Conservation (phyloP, 2,797 vertebrate genomes). For the Platalea minor region DNA sequence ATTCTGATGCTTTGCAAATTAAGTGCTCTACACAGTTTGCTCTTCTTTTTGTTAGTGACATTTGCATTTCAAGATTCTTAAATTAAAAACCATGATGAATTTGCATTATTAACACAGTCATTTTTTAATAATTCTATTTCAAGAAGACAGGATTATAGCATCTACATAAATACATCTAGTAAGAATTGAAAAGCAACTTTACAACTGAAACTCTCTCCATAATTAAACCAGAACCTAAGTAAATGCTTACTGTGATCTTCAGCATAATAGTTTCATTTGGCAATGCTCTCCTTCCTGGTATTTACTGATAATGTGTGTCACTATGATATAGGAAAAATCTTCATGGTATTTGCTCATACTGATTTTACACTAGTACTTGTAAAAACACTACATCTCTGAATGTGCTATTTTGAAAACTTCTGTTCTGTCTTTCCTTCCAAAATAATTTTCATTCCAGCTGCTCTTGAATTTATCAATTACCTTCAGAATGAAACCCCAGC, state of each 20-base stretch:
- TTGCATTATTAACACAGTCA: not conserved
- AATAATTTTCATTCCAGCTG: not conserved
- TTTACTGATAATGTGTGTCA: not conserved
- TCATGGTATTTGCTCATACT: not conserved
- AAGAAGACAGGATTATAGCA: not conserved
- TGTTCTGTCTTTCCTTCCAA: not conserved
- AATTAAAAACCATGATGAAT: not conserved
- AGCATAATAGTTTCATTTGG: not conserved
- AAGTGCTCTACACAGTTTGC: not conserved
- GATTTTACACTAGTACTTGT: not conserved
- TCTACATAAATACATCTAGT: not conserved
- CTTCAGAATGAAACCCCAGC: not conserved
- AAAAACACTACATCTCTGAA: not conserved
- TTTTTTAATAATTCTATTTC: slow-evolving; percentile 6
- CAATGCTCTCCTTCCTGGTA: not conserved
- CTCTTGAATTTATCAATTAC: not conserved
- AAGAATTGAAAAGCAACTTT: not conserved
- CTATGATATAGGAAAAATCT: not conserved
- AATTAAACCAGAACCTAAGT: not conserved
- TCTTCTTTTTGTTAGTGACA: not conserved
- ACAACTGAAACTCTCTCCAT: not conserved
- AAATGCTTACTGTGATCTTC: not conserved
- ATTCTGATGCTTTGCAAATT: not conserved
- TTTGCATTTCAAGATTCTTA: not conserved
- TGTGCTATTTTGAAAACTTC: not conserved